These are phyloP conservation scores for Amorpha juglandis DNA, from an alignment of 2,888 invertebrate species.

Conservation along the genomic window DNA sequence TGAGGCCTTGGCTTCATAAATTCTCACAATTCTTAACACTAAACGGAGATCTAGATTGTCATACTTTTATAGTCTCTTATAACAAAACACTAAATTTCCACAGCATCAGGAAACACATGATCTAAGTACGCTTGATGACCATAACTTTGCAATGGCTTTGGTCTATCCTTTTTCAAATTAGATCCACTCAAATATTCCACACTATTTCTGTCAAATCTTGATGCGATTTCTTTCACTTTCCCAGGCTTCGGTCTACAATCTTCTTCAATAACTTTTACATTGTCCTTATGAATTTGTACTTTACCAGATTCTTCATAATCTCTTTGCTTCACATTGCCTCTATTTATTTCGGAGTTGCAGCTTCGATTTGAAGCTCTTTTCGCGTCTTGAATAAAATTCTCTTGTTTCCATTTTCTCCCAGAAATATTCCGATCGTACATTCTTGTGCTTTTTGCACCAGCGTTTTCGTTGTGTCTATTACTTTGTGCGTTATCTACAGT, in stretches of 20 bases:
- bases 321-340: slow-evolving; percentile 33
- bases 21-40: slow-evolving; percentile 37
- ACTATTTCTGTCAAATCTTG: slow-evolving; percentile 70
- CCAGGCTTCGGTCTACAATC: slow-evolving; percentile 69
- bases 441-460: slow-evolving; percentile 61
- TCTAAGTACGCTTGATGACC: slow-evolving; percentile 86
- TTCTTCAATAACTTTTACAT: slow-evolving; percentile 36
- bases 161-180: slow-evolving; percentile 72
- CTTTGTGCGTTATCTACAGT: slow-evolving; percentile 48
- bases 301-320: slow-evolving; percentile 48
- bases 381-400: slow-evolving; percentile 43
- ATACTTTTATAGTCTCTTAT: slow-evolving; percentile 28
- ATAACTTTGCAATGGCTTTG: slow-evolving; percentile 84
- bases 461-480: slow-evolving; percentile 55
- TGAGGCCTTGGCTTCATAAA: slow-evolving; percentile 12
- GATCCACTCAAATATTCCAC: slow-evolving; percentile 52
- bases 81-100: slow-evolving; percentile 65
- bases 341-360: slow-evolving; percentile 44
- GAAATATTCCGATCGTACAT: slow-evolving; percentile 63
- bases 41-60: slow-evolving; percentile 46
- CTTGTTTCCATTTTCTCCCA: slow-evolving; percentile 44
- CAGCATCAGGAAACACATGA: slow-evolving; percentile 84
- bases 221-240: slow-evolving; percentile 77
- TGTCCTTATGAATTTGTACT: slow-evolving; percentile 37
- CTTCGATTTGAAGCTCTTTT: slow-evolving; percentile 59